These are phyloP conservation scores for Eurytoma adleriae DNA, from an alignment of 2,888 invertebrate species.

Conservation along the genomic window DNA sequence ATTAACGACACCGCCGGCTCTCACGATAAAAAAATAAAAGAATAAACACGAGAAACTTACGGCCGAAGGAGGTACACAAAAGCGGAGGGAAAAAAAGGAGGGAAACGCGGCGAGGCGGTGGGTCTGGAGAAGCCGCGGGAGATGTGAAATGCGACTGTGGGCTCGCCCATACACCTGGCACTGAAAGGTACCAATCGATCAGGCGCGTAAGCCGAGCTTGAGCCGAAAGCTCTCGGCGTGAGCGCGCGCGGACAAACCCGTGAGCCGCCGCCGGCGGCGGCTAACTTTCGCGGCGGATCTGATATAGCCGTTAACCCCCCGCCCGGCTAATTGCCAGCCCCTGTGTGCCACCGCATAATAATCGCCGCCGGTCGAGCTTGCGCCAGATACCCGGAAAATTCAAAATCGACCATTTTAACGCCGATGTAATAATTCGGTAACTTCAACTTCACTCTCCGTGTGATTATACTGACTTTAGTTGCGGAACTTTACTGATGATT, in stretches of 20 bases:
- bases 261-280: slow-evolving; percentile 1
- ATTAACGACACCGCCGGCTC: background rate
- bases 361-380: too few relatives aligned
- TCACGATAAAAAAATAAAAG: slow-evolving; percentile 3
- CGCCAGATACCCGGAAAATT: too few relatives aligned
- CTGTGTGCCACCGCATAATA: too few relatives aligned
- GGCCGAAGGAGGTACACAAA: slow-evolving; percentile 35
- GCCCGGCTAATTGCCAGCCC: slow-evolving; percentile 11
- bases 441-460: too few relatives aligned
- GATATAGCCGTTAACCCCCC: slow-evolving; percentile 28
- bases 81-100: background rate
- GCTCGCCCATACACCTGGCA: slow-evolving; percentile 67
- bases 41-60: slow-evolving; percentile 7
- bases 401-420: too few relatives aligned
- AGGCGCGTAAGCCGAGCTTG: slow-evolving; percentile 11
- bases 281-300: slow-evolving; percentile 11
- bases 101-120: background rate
- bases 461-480: too few relatives aligned
- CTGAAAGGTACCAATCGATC: slow-evolving; percentile 75
- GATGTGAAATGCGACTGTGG: slow-evolving; percentile 43
- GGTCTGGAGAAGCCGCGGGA: slow-evolving; percentile 41
- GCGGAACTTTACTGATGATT: too few relatives aligned
- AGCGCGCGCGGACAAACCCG: slow-evolving; percentile 8
- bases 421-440: too few relatives aligned
- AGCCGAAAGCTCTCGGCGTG: background rate